phyloP scores from a whole-genome alignment of 2,888 invertebrate species.

The Acholoe squamosa region DNA sequence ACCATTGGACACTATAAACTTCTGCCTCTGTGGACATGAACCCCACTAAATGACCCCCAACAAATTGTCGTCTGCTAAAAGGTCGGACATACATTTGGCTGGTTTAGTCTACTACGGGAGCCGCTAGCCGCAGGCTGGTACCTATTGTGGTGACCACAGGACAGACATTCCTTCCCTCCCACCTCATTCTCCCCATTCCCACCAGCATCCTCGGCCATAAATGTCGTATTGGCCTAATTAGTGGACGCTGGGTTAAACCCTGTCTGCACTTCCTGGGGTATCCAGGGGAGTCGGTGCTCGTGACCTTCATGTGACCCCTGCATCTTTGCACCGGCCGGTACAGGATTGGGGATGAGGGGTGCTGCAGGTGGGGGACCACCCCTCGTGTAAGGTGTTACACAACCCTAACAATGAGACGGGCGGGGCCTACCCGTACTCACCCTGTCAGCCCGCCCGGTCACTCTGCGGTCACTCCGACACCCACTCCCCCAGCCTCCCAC shows the following conservation, averaged over 20 bases:
- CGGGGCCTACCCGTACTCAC: not conserved
- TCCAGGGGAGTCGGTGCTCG: not conserved
- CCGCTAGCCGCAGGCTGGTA: not conserved
- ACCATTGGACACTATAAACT: too few species aligned
- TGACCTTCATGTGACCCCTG: conserved; percentile 16
- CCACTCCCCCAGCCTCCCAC: not conserved
- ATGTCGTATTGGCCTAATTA: conserved; percentile 30
- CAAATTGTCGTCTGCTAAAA: conserved; percentile 3
- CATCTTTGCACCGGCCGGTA: not conserved
- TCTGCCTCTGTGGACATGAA: too few species aligned
- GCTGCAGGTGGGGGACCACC: too few species aligned
- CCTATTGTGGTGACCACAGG: not conserved
- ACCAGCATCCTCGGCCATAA: not conserved
- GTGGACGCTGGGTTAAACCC: not conserved
- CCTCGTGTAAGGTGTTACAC: not conserved
- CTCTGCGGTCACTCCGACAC: not conserved
- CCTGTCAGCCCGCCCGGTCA: not conserved
- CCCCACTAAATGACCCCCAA: not conserved
- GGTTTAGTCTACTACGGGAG: not conserved
- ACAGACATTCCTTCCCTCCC: not conserved
- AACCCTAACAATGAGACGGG: not conserved
- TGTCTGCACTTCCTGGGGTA: conserved; percentile 33
- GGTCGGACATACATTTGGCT: not conserved
- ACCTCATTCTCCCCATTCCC: not conserved
- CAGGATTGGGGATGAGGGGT: too few species aligned